Conservation (phyloP, 2,113 vertebrate genomes). For the human region DNA sequence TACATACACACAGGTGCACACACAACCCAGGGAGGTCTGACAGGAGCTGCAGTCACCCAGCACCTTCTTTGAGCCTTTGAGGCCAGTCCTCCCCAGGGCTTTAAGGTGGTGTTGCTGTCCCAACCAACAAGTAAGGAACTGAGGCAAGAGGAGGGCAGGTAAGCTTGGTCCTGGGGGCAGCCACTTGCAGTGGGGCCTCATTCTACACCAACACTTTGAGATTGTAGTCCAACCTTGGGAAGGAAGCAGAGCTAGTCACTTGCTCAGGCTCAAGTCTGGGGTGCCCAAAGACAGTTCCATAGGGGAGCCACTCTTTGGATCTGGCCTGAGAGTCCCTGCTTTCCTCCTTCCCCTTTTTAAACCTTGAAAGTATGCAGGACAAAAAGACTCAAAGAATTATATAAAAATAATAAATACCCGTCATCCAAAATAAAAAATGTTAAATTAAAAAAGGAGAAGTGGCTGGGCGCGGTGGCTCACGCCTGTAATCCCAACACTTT, state of each 20-base stretch:
- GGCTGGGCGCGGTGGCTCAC: no score
- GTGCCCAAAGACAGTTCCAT: fast-evolving
- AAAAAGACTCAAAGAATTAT: neutral
- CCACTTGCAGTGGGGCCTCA: constrained; percentile 82
- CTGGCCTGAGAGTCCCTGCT: neutral
- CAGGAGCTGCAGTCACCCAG: neutral
- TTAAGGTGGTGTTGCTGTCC: neutral
- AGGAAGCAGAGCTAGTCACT: fast-evolving
- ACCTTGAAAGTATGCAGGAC: neutral
- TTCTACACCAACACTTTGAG: constrained; percentile 90
- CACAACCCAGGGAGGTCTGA: neutral
- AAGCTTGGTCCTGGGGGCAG: constrained; percentile 72
- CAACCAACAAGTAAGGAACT: neutral
- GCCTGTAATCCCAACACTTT: no score
- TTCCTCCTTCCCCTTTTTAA: neutral
- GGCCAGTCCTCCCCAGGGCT: neutral
- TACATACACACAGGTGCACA: neutral
- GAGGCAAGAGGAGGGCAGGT: neutral
- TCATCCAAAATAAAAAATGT: neutral
- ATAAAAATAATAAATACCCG: neutral
- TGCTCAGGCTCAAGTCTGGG: neutral
- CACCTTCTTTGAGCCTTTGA: neutral
- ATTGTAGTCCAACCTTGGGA: constrained; percentile 89
- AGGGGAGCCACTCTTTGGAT: neutral
- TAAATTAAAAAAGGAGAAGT: neutral